Conservation (phyloP, 30 jellyfish, hydroid and myxozoan genomes). For the Catostylus mosaicus region DNA sequence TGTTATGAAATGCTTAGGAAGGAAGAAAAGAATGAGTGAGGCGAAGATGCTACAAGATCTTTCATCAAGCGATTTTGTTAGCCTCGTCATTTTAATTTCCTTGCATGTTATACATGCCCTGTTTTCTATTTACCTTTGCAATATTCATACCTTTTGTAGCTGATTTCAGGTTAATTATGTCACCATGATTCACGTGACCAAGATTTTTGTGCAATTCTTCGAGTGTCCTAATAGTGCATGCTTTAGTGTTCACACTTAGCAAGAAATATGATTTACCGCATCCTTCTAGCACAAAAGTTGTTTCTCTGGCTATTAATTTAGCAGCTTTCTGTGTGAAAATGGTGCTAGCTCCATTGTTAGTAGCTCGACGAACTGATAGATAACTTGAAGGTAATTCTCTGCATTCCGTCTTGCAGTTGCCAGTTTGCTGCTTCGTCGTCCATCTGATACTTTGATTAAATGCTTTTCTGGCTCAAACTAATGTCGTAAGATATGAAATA, state of each 20-base stretch:
- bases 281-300: conserved; percentile 23
- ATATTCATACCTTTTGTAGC: conserved; percentile 59
- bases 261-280: conserved; percentile 37
- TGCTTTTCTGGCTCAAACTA: conserved; percentile 19
- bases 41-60: too few species aligned
- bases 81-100: conserved; percentile 60
- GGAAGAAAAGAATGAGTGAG: too few species aligned
- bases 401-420: conserved; percentile 69
- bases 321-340: conserved; percentile 22
- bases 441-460: conserved; percentile 49
- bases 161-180: conserved; percentile 24
- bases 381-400: conserved; percentile 39
- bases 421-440: conserved; percentile 48
- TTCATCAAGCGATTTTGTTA: conserved; percentile 38
- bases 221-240: conserved; percentile 23
- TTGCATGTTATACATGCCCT: conserved; percentile 43
- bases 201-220: conserved; percentile 58
- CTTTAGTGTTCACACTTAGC: conserved; percentile 29
- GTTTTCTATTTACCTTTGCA: conserved; percentile 9
- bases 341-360: conserved; percentile 40
- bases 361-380: conserved; percentile 60
- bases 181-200: conserved; percentile 52
- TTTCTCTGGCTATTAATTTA: conserved; percentile 9
- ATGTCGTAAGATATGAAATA: conserved; percentile 14
- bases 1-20: too few species aligned